Percentiles rank a stretch among this genome's conserved stretches.
These are phyloP conservation scores for Chrysolina oricalcia DNA, from an alignment of 2,888 invertebrate species.

Conservation along the genomic window DNA sequence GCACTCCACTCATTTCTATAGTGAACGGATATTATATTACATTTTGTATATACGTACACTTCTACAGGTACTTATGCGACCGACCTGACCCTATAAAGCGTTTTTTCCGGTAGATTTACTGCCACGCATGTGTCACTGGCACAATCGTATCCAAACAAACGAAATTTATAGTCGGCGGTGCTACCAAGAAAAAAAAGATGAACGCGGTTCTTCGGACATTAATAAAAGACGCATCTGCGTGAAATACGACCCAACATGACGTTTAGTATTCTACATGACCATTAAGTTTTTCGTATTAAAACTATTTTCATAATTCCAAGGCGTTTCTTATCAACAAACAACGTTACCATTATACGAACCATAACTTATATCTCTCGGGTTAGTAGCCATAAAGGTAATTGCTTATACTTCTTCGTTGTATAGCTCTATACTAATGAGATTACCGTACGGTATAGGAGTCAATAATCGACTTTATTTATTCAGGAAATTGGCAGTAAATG, in stretches of 20 bases:
- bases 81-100: not conserved
- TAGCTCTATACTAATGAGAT: conserved; percentile 20
- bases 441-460: conserved; percentile 12
- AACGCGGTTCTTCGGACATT: conserved; percentile 40
- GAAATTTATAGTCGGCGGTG: conserved; percentile 34
- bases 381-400: conserved; percentile 33
- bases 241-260: conserved; percentile 45
- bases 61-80: not conserved
- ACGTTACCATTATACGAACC: conserved; percentile 44
- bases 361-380: conserved; percentile 43
- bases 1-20: too few species aligned
- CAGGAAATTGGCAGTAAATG: conserved; percentile 15
- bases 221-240: conserved; percentile 42
- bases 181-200: conserved; percentile 30
- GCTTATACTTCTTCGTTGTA: conserved; percentile 9
- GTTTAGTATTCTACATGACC: conserved; percentile 40
- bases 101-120: conserved; percentile 9
- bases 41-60: not conserved
- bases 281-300: conserved; percentile 51
- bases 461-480: conserved; percentile 20
- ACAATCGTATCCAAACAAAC: conserved; percentile 30
- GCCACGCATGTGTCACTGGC: not conserved
- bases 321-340: conserved; percentile 49
- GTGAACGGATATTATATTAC: conserved; percentile 1
- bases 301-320: conserved; percentile 49